Evolutionary conservation across 2,113 vertebrate genomes (phyloP).

Genomic region (Nanorana parkeri): DNA sequence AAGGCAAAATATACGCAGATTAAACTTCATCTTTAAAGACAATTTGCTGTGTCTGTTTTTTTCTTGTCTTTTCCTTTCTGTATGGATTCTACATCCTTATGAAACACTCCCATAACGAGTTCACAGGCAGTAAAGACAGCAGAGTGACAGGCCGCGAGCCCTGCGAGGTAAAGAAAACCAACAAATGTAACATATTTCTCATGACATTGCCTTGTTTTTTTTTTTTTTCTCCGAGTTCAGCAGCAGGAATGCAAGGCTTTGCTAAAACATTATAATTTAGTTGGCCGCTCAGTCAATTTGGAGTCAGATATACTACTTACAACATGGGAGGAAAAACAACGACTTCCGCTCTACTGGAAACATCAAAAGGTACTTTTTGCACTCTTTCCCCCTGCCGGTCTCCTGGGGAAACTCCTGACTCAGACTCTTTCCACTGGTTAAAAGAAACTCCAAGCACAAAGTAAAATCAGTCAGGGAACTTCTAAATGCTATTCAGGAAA

Average conservation of each 20-base stretch:
- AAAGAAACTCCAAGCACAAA: constrained; percentile 30
- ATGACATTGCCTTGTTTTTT: constrained; percentile 3
- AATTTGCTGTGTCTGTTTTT: too few relatives aligned
- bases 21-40: too few relatives aligned
- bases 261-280: constrained; percentile 77
- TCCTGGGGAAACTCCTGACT: constrained; percentile 72
- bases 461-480: too few relatives aligned
- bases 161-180: not conserved
- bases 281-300: constrained; percentile 69
- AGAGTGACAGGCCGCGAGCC: not conserved
- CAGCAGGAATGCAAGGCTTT: constrained; percentile 68
- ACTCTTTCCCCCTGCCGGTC: constrained; percentile 66
- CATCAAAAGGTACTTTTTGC: constrained; percentile 72
- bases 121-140: not conserved
- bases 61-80: too few relatives aligned
- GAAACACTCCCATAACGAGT: not conserved
- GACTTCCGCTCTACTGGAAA: constrained; percentile 69
- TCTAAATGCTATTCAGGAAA: too few relatives aligned
- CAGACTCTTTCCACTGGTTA: constrained; percentile 68
- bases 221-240: constrained; percentile 60
- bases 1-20: too few relatives aligned
- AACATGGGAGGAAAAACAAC: constrained; percentile 71
- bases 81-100: not conserved
- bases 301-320: constrained; percentile 72
- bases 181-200: constrained; percentile 1